Base-by-base conservation (phyloP, 2,113 vertebrate genomes). In the Scomber japonicus region DNA sequence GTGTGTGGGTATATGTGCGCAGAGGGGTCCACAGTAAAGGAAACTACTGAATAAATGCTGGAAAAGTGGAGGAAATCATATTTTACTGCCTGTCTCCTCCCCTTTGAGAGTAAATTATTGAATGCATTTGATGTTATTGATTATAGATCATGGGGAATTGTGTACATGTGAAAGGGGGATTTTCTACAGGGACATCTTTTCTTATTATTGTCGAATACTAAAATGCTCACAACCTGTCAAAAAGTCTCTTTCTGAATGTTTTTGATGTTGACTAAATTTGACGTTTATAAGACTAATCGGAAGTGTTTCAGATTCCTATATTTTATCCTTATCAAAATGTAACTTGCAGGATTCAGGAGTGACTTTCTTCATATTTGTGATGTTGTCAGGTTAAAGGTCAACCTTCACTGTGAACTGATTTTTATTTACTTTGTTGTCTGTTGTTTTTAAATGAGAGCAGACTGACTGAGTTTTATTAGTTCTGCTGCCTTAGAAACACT, bases 381-480 rank as follows among this genome's bases (percentile, higher is more conserved):
- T 24, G 5, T 30, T 44, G 17, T 61, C 54, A 17, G 56, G 24
- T 46, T 64, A 21, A 17, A 65, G 49, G 40, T 11, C 5, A 12
- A 48, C 67, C 49, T 61, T 9, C 4, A 17, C 46, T 57, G 64
- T 65, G 49, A 77, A 54, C 21, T 30, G 45, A 30, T 56, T 68
- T 56, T 55, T 45, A 27, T 11, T 48, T 24, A 3, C 44, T 45
- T 17, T 53, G 50, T 8, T 51, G 24, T 68, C 46, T 81, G 44
- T 55, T 74, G n/a, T 75, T 82, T 81, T 61, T 16, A 31, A 72
- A 70, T 55, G 55, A 78, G 57, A 77, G 78, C 89, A 89, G 89
- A 79, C 71, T 16, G 69, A 71, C 92, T 94, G 84, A 92, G 82
- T 94, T 94, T 71, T 93, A 93, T 93, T 78, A 93, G 92, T 91